Conservation (phyloP, 92 coral and sea anemone species). For the Porites lobata region DNA sequence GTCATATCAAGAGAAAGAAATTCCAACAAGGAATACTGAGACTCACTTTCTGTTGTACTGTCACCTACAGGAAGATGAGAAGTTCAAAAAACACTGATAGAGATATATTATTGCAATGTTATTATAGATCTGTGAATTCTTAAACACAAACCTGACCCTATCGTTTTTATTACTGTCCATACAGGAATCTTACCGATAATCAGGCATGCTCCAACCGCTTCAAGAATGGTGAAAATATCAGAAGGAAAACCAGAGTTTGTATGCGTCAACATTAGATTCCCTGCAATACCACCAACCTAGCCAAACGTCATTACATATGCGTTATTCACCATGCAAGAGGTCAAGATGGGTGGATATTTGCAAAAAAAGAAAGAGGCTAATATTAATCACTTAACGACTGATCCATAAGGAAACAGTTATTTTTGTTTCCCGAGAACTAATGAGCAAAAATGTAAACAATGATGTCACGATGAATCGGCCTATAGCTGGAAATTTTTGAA, state of each 20-base stretch:
- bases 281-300: constrained; percentile 90
- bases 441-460: too few relatives aligned
- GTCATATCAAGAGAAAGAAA: constrained; percentile 85
- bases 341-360: not conserved
- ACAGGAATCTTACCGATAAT: constrained; percentile 61
- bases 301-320: too few relatives aligned
- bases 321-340: too few relatives aligned
- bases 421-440: too few relatives aligned
- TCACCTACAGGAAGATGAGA: constrained; percentile 44
- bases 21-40: constrained; percentile 72
- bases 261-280: constrained; percentile 93
- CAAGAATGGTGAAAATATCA: constrained; percentile 86
- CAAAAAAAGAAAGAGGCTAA: too few relatives aligned
- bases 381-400: too few relatives aligned
- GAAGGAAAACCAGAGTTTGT: constrained; percentile 91
- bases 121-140: too few relatives aligned
- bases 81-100: not conserved
- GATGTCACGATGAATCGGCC: too few relatives aligned
- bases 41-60: constrained; percentile 40
- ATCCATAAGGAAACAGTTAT: too few relatives aligned
- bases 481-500: too few relatives aligned
- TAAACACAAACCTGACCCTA: too few relatives aligned
- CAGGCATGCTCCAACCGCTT: constrained; percentile 77
- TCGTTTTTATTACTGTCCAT: too few relatives aligned
- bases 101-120: not conserved